These are phyloP conservation scores for Macquaria ambigua DNA, from an alignment of 2,113 vertebrate species.

Conservation along the genomic window DNA sequence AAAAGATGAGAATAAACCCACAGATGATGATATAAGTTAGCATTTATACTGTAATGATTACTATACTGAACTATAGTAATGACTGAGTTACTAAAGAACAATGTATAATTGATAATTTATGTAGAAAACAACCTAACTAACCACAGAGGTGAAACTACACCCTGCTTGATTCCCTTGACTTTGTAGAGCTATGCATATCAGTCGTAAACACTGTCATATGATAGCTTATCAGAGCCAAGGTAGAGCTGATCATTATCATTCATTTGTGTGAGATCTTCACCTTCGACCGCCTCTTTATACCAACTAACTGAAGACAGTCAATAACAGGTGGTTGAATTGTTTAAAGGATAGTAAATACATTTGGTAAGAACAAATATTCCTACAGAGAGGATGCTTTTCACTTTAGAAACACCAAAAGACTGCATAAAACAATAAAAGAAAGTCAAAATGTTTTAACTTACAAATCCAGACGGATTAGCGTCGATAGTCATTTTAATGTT, in stretches of 20 bases:
- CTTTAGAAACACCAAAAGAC: not conserved
- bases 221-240: not conserved
- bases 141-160: not conserved
- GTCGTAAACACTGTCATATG: not conserved
- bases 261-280: not conserved
- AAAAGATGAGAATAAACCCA: conserved; percentile 6
- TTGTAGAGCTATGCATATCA: not conserved
- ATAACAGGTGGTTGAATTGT: not conserved
- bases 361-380: not conserved
- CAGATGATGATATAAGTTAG: not conserved
- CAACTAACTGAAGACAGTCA: not conserved
- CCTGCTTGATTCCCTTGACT: not conserved
- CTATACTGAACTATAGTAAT: not conserved
- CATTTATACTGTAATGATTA: not conserved
- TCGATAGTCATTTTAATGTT: conserved; percentile 78
- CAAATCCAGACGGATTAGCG: conserved; percentile 80
- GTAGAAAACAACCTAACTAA: not conserved
- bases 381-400: not conserved
- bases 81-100: not conserved
- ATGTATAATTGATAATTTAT: not conserved
- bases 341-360: not conserved
- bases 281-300: not conserved
- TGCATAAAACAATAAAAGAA: not conserved
- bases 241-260: not conserved
- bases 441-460: conserved; percentile 70